These are phyloP conservation scores for Aphelenchoides fujianensis DNA, from an alignment of 1,140 invertebrate species.

Conservation along the genomic window DNA sequence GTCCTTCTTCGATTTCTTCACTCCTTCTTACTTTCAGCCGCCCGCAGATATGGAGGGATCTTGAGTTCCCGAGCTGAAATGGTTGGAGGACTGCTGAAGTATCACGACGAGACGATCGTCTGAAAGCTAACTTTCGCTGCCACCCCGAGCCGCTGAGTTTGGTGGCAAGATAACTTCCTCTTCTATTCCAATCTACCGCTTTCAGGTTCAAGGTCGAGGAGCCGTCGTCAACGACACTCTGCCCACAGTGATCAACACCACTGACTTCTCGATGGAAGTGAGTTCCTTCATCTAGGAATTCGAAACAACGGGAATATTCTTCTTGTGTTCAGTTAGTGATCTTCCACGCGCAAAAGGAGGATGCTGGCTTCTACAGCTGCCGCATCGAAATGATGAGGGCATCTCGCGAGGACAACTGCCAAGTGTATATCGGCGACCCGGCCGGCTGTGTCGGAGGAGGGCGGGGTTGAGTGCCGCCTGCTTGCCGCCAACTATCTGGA, in stretches of 20 bases:
- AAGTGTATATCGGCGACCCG: slow-evolving; percentile 40
- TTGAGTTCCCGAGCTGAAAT: slow-evolving; percentile 35
- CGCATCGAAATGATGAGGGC: slow-evolving; percentile 38
- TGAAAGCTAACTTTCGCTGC: slow-evolving; percentile 34
- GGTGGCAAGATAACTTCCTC: slow-evolving; percentile 25
- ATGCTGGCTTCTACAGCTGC: slow-evolving; percentile 42
- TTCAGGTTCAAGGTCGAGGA: slow-evolving; percentile 43
- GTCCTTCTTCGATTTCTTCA: not conserved
- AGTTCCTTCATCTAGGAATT: not conserved
- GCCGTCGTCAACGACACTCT: slow-evolving; percentile 23
- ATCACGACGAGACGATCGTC: slow-evolving; percentile 31
- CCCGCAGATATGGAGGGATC: slow-evolving; percentile 23
- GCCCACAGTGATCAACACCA: slow-evolving; percentile 18
- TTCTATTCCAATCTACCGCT: slow-evolving; percentile 1
- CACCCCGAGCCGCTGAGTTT: slow-evolving; percentile 38
- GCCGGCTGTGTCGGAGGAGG: slow-evolving; percentile 8
- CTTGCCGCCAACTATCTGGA: slow-evolving; percentile 14
- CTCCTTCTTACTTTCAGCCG: not conserved
- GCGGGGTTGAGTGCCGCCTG: too few relatives aligned
- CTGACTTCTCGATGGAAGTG: slow-evolving; percentile 33
- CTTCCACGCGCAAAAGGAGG: slow-evolving; percentile 38
- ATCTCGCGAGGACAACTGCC: slow-evolving; percentile 35
- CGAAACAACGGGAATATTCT: not conserved
- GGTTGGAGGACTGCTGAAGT: slow-evolving; percentile 38
- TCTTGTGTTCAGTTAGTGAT: slow-evolving; percentile 29